A percentile compares a stretch with the other conserved stretches of the same genome.
These are phyloP conservation scores for Morone saxatilis DNA, from an alignment of 2,113 vertebrate genomes.

Conservation along the genomic window DNA sequence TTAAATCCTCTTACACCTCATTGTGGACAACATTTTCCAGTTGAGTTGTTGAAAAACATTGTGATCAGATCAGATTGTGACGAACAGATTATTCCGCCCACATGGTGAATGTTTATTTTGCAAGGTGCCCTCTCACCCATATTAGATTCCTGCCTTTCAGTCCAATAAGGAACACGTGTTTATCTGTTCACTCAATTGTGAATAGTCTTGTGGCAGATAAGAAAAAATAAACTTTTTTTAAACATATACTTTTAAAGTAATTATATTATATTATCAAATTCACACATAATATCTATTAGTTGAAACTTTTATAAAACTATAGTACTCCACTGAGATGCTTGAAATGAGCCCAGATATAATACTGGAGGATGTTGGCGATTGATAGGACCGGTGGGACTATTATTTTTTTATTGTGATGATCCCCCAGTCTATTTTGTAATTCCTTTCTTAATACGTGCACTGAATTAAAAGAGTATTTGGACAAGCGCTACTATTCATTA, in stretches of 20 bases:
- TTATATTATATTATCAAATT: no score
- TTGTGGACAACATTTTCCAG: not conserved
- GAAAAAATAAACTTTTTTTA: no score
- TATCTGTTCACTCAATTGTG: not conserved
- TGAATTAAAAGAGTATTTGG: not conserved
- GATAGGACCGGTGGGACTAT: not conserved
- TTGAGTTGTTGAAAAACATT: slow-evolving; percentile 10
- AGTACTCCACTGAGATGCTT: not conserved
- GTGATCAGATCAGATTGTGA: not conserved
- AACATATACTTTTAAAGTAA: no score
- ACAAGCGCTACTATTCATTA: not conserved
- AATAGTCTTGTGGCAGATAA: not conserved
- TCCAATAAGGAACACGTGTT: not conserved
- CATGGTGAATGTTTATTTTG: slow-evolving; percentile 1
- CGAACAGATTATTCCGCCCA: not conserved
- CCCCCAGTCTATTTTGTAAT: not conserved
- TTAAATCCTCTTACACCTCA: not conserved
- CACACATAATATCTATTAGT: no score
- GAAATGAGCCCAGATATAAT: not conserved
- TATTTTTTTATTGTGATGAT: not conserved
- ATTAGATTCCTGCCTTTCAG: not conserved
- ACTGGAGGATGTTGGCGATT: not conserved
- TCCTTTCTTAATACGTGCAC: not conserved
- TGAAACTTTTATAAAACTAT: no score
- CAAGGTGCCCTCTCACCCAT: not conserved